Base-by-base conservation (phyloP, 1,140 invertebrate genomes). In the Drosophila truncata region DNA sequence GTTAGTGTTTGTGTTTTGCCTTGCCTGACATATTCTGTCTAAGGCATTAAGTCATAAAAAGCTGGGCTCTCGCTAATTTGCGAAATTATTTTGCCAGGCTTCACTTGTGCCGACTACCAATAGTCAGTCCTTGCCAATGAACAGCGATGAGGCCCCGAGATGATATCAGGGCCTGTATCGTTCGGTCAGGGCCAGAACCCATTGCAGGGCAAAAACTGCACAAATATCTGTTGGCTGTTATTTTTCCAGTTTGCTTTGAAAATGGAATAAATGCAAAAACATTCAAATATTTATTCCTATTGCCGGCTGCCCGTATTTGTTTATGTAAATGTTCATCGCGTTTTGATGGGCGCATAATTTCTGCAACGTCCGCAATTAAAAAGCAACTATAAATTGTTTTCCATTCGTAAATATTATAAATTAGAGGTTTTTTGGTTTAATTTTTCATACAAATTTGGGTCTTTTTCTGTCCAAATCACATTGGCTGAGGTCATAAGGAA, bases 11-110 rank as follows among this genome's bases (percentile, higher is more conserved):
- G 33, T 39, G 39, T 61, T 42, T 75, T 62, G 62, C 33, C 27
- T 27, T 20, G 27, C 23, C 61, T 65, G 63, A 74, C 75, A 79
- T 64, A 70, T 78, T 60, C 41, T 59, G 60, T 70, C 47, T 42
- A 66, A 70, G 67, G 47, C 59, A 87, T 87, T 88, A 84, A 87
- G 84, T 78, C 84, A 87, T 87, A 88, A 87, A 87, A 71, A 70
- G 84, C 67, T 47, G 78, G 80, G 42, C 59, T 59, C 20, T 58
- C 59, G 83, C 65, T 86, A 82, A 88, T 87, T 87, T 85, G 78
- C 60, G 70, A 49, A 72, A 72, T 81, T 49, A 86, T 61, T 78
- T 59, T 46, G 27, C 35, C 42, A n/a, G 37, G 47, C 62, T 54
- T 35, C 42, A 23, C 25, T 44, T 37, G 23, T 18, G 33, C 33